Conservation (phyloP, 2,888 invertebrate genomes). For the Ceraclea dissimilis region DNA sequence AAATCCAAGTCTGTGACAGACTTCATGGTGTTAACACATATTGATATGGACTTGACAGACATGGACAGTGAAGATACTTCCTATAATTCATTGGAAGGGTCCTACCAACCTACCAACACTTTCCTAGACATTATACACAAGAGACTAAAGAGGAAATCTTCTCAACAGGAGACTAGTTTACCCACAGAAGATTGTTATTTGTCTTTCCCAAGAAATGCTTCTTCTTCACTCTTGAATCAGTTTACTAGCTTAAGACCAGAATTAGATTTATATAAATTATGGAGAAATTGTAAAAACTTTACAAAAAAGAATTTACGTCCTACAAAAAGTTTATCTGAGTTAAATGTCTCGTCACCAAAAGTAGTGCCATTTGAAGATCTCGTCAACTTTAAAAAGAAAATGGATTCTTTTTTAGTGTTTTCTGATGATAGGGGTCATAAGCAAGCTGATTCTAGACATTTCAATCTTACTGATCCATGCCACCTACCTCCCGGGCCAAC, state of each 20-base stretch:
- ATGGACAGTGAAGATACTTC: slow-evolving; percentile 44
- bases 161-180: slow-evolving; percentile 28
- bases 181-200: slow-evolving; percentile 43
- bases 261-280: slow-evolving; percentile 21
- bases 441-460: slow-evolving; percentile 2
- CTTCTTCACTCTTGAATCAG: slow-evolving; percentile 8
- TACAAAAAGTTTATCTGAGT: slow-evolving; percentile 17
- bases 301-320: slow-evolving; percentile 21
- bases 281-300: slow-evolving; percentile 15
- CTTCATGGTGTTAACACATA: slow-evolving; percentile 59
- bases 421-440: not conserved
- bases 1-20: slow-evolving; percentile 62
- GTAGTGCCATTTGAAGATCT: slow-evolving; percentile 16
- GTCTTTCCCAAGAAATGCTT: slow-evolving; percentile 38
- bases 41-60: slow-evolving; percentile 48
- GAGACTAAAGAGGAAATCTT: slow-evolving; percentile 15
- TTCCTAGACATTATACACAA: slow-evolving; percentile 13
- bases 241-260: slow-evolving; percentile 16
- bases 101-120: slow-evolving; percentile 4
- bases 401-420: slow-evolving; percentile 23
- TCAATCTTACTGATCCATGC: slow-evolving; percentile 6
- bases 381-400: slow-evolving; percentile 13
- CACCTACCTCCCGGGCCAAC: not conserved
- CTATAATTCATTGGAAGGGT: slow-evolving; percentile 22
- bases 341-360: slow-evolving; percentile 9